Percentiles rank a stretch among this genome's conserved stretches.
Conservation (phyloP, 2,113 vertebrate species). For the Turnix velox region DNA sequence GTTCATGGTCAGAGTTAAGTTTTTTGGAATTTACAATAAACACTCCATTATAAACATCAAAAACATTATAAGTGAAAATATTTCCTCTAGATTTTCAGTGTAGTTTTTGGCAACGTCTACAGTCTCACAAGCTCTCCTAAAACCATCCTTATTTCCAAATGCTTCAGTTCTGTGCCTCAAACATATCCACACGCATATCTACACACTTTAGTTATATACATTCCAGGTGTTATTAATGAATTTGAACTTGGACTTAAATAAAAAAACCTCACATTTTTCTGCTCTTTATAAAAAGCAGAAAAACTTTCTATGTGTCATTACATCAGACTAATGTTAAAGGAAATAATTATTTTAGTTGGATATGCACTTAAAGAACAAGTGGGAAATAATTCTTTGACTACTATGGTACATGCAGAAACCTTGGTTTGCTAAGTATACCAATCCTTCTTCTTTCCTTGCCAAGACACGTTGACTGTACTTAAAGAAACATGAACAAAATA, state of each 20-base stretch:
- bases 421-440: not conserved
- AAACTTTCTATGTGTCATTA: not conserved
- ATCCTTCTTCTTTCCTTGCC: not conserved
- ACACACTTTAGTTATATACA: not conserved
- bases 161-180: not conserved
- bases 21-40: slow-evolving; percentile 13
- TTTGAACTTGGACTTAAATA: not conserved
- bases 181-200: not conserved
- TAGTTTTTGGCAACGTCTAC: not conserved
- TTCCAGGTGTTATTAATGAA: not conserved
- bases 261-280: not conserved
- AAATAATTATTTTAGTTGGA: not conserved
- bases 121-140: slow-evolving; percentile 7
- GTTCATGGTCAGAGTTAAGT: not conserved
- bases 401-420: not conserved
- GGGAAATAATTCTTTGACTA: not conserved
- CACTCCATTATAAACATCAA: not conserved
- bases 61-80: not conserved
- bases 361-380: not conserved
- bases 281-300: not conserved
- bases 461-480: not conserved
- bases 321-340: not conserved
- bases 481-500: not conserved
- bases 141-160: slow-evolving; percentile 13
- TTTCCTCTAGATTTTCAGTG: not conserved